A percentile compares a stretch with the other conserved stretches of the same genome.
These are phyloP conservation scores for Sarcophaga peregrina DNA, from an alignment of 1,140 invertebrate genomes.

Conservation along the genomic window DNA sequence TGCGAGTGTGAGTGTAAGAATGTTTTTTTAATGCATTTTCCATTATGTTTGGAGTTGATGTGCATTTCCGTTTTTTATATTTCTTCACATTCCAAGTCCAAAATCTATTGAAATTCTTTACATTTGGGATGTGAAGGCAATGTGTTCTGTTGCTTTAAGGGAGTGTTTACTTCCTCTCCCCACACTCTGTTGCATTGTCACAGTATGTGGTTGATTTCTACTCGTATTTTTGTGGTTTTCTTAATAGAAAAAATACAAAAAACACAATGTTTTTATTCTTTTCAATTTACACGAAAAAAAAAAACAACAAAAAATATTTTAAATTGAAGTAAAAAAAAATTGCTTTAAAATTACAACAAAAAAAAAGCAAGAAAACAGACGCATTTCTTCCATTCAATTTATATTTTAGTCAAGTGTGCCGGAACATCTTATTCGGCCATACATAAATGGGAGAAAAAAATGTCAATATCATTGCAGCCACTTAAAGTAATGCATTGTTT, in stretches of 20 bases:
- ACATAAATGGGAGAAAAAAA: no score
- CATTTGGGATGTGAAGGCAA: not conserved
- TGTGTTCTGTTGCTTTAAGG: not conserved
- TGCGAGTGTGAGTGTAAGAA: no score
- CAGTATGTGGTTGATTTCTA: not conserved
- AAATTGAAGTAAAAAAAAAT: not conserved
- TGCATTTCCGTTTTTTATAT: constrained; percentile 33
- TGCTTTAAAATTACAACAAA: not conserved
- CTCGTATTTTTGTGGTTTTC: not conserved
- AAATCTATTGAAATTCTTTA: not conserved
- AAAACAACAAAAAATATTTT: not conserved
- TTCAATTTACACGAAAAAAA: not conserved
- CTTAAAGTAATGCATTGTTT: not conserved
- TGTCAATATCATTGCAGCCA: no score
- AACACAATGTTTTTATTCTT: not conserved
- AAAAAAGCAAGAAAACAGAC: not conserved
- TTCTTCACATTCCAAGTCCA: not conserved
- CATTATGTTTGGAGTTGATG: constrained; percentile 30
- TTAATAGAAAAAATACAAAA: not conserved
- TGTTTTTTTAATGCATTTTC: constrained; percentile 35
- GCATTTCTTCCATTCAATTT: constrained; percentile 2
- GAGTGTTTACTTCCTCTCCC: not conserved
- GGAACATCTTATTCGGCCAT: not conserved
- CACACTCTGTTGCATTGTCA: not conserved
- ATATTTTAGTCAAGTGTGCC: constrained; percentile 14